Base-by-base conservation (phyloP, 2,888 invertebrate genomes). In the Girardia tigrina region DNA sequence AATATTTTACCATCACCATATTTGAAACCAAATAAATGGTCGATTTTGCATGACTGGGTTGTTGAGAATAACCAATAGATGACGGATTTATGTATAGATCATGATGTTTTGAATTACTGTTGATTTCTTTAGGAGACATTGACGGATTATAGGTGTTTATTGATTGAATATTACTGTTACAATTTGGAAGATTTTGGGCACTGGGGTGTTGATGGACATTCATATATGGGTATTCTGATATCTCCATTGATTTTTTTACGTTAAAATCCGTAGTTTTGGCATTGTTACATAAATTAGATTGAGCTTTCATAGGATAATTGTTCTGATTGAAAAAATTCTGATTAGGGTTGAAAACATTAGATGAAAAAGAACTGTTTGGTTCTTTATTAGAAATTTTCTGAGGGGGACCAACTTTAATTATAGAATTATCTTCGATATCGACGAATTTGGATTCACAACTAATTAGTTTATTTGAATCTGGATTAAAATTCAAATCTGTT, bases 211-310 rank as follows among this genome's bases (percentile, higher is more conserved):
- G 36, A 6, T 20, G 4, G 4, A 56, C 56, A 56, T 56, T 56
- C 56, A 56, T 56, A n/a, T 56, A 56, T 8, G 56, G n/a, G 23
- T 56, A 56, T 23, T 56, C 56, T 20, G 4, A 6, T 12, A 56
- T 56, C n/a, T 56, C 56, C 6, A 56, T 16, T 4, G 56, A 23
- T n/a, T 56, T 56, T 56, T 56, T 56, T 23, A 56, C 4, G 23
- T 56, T 56, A 23, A 56, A n/a, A 12, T 56, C 56, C 8, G 56
- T n/a, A 36, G 36, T 8, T 16, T 56, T 56, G n/a, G 23, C 56
- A 56, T 56, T 56, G 56, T 56, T 56, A n/a, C 56, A 56, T 56
- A 56, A 56, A n/a, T 56, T 56, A 4, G 56, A 56, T 56, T 56
- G 56, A n/a, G 56, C 23, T 56, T 56, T 56, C n/a, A 56, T 8